Conservation (phyloP, 2,113 vertebrate genomes). For the Oreamnos americanus region DNA sequence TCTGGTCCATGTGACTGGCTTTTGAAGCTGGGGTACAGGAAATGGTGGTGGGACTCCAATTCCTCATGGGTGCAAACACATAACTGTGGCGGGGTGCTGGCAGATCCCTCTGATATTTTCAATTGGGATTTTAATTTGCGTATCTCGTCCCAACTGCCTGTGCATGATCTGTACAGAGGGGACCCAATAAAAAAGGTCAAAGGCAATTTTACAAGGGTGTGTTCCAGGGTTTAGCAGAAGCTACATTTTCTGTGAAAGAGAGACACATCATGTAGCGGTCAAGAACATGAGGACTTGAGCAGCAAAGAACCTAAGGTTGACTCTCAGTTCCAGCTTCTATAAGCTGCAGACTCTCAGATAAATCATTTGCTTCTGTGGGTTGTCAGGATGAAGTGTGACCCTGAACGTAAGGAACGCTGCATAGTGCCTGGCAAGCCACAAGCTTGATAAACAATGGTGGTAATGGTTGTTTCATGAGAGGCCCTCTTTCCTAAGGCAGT, state of each 20-base stretch:
- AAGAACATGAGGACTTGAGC: background rate
- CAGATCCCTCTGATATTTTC: constrained; percentile 7
- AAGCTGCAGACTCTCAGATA: background rate
- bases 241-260: background rate
- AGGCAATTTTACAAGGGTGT: background rate
- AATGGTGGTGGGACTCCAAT: background rate
- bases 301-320: background rate
- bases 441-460: background rate
- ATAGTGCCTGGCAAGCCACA: background rate
- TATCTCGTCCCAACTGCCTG: background rate
- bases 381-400: background rate
- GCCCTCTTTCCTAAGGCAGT: background rate
- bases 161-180: background rate
- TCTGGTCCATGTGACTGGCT: background rate
- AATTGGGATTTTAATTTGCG: background rate
- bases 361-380: background rate
- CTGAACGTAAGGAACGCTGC: background rate
- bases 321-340: background rate
- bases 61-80: background rate
- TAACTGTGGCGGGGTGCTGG: background rate
- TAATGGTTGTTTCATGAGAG: background rate
- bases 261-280: rapidly evolving
- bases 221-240: background rate
- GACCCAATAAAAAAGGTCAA: background rate
- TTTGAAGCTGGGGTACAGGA: background rate